Evolutionary conservation across 2,113 vertebrate genomes (phyloP), one percentile per base, ranked within the genome.

Genomic region (Syngnathoides biaculeatus): DNA sequence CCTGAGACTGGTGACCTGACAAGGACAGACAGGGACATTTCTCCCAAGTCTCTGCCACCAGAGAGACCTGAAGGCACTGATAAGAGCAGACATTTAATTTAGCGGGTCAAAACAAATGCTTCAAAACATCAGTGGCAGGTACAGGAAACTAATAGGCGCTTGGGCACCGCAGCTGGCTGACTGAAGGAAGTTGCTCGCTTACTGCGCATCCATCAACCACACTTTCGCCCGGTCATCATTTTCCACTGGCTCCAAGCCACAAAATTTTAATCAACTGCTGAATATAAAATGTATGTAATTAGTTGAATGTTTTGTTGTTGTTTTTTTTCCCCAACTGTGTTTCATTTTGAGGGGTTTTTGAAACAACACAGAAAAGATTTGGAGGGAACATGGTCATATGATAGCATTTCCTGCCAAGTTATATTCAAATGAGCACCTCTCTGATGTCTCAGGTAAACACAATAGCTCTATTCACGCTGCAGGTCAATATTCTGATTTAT

Each of bases 81-180:
- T 85, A 89, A 86, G 82, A 88, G 67, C 68, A 82, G 89, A 82
- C 83, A 79, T 88, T 87, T 87, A 83, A 90, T 90, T 86, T 84
- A 77, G 68, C 39, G 59, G 82, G 86, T 82, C 84, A 86, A 87
- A 88, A 85, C 80, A 84, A 87, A 87, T 79, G 79, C 82, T 73
- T 76, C 56, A 77, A 73, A 83, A 74, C 83, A 75, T 20, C 35
- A 58, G 70, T 75, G 85, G 79, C 80, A 77, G 74, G 66, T 40
- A 59, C 56, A 53, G n/a, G 61, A 69, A 84, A 77, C 78, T 86
- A 86, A 84, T 83, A 73, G 76, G 72, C 76, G 75, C 71, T 66
- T 68, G 69, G 82, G 71, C 56, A 77, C 67, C 52, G 75, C 74
- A 57, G 50, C 13, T 76, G 64, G 66, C 74, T 66, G 65, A 65